A percentile compares a stretch with the other conserved stretches of the same genome.
Conservation (phyloP, 2,888 invertebrate species). For the Phymatocera aterrima region DNA sequence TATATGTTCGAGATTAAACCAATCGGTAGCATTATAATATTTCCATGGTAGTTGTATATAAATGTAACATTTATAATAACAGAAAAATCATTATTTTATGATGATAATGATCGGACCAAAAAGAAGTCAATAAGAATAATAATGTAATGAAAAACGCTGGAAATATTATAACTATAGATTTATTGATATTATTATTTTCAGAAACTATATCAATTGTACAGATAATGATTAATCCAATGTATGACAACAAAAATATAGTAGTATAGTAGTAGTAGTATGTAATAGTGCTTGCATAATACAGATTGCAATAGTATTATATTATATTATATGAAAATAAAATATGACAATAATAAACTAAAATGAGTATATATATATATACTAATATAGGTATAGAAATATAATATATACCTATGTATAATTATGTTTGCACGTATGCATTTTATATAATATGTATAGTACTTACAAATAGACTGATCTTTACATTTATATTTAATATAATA, state of each 20-base stretch:
- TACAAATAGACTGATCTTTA: constrained; percentile 28
- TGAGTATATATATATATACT: constrained; percentile 34
- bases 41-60: not conserved
- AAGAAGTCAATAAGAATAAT: constrained; percentile 19
- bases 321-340: constrained; percentile 42
- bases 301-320: no score
- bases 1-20: constrained; percentile 23
- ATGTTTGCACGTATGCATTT: not conserved
- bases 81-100: not conserved
- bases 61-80: not conserved
- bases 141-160: constrained; percentile 30
- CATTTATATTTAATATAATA: constrained; percentile 26
- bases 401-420: not conserved
- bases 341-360: constrained; percentile 24
- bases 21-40: constrained; percentile 26
- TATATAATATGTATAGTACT: not conserved
- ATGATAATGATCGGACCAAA: constrained; percentile 11
- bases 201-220: constrained; percentile 30
- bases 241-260: constrained; percentile 40
- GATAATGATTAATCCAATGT: constrained; percentile 22
- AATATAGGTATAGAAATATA: not conserved
- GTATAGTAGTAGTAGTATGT: no score
- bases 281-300: constrained; percentile 37
- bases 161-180: constrained; percentile 44
- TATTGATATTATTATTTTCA: not conserved